Evolutionary conservation across 2,888 invertebrate genomes (phyloP), one percentile per base, ranked within the genome.

Genomic region (Synanthedon myopaeformis): DNA sequence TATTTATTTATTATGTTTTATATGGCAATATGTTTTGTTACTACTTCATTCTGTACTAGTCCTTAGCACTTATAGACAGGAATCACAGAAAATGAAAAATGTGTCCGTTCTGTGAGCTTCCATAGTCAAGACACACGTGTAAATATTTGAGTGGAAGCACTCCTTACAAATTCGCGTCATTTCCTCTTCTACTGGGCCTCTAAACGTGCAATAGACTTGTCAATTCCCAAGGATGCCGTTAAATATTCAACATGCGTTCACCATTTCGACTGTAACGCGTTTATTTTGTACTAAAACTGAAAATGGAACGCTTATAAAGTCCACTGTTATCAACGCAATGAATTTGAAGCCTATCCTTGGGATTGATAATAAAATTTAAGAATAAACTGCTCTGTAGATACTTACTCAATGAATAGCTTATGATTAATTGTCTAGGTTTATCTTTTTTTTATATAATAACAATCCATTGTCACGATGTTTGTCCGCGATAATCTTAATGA

Each of bases 81-180:
- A 35, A 35, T 35, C 2, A 2, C 8, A 8, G 10, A 6, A 35
- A 35, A 6, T 35, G 10, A 35, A 35, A 35, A 35, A 35, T 35
- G 3, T 35, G 35, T 35, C 35, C 35, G 8, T 10, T 35, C 35
- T 35, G 10, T 10, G 35, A 35, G 35, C 35, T 35, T 3, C 0
- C 10, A 35, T 35, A 35, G 35, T 2, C 35, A 35, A 45, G 13
- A 6, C 13, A n/a, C 45, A 45, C 45, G 12, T 45, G 45, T 45
- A 45, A 45, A 45, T 45, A 45, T 45, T 45, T 45, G 8, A 45
- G 45, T 5, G 11, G n/a, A n/a, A 13, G 45, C 45, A 13, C 45
- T 45, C 48, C 52, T 52, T 19, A 48, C 52, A 48, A 52, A 52
- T 52, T 48, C 52, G 48, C 23, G 52, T 52, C 52, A 52, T 52